Conservation (phyloP, 2,113 vertebrate genomes). For the Sinocyclocheilus rhinocerous region DNA sequence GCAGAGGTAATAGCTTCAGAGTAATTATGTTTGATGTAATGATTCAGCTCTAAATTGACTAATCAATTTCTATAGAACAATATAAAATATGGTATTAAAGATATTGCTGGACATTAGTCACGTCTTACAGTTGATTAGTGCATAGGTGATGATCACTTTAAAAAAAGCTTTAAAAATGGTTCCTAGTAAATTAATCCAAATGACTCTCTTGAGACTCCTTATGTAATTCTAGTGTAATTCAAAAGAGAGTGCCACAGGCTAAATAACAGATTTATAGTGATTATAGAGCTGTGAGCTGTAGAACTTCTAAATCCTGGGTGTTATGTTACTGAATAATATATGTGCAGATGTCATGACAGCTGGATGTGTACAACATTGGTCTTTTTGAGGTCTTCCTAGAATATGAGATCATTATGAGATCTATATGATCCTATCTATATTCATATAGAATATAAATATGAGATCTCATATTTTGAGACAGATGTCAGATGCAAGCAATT, state of each 20-base stretch:
- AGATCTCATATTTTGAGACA: not conserved
- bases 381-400: not conserved
- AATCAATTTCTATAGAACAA: conserved; percentile 43
- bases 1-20: conserved; percentile 47
- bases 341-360: not conserved
- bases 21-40: conserved; percentile 46
- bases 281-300: not conserved
- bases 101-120: conserved; percentile 3
- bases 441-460: not conserved
- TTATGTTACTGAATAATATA: not conserved
- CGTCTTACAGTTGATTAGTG: conserved; percentile 21
- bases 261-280: conserved; percentile 6
- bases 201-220: not conserved
- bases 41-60: conserved; percentile 29
- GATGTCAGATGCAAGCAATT: not conserved
- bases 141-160: conserved; percentile 18
- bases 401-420: not conserved
- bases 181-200: conserved; percentile 9
- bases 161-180: conserved; percentile 4
- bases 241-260: not conserved
- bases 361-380: not conserved
- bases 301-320: not conserved
- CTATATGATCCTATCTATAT: not conserved
- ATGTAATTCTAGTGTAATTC: conserved; percentile 5
- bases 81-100: conserved; percentile 34